Percentiles rank a stretch among this genome's conserved stretches.
phyloP scores from a whole-genome alignment of 2,113 vertebrate species.

The Microtus oregoni region DNA sequence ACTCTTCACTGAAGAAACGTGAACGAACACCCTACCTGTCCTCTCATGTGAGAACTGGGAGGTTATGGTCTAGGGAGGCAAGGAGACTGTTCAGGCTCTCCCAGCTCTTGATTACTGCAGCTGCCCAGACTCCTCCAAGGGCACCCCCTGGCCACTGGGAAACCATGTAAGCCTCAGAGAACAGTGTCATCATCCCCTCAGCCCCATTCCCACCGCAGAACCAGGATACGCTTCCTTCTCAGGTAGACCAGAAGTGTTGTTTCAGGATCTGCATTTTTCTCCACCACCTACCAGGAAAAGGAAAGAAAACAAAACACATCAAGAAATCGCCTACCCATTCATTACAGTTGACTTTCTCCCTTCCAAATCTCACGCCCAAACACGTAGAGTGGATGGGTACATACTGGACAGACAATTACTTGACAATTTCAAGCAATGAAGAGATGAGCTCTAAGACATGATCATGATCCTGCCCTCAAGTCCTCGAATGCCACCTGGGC shows the following conservation, averaged over 20 bases:
- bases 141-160: background rate
- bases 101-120: background rate
- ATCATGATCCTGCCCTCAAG: background rate
- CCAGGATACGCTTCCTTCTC: conserved; percentile 92
- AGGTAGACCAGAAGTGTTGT: conserved; percentile 93
- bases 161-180: background rate
- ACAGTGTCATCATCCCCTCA: accelerated
- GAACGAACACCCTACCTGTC: background rate
- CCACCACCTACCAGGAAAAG: conserved; percentile 89
- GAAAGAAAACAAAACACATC: background rate
- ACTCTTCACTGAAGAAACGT: background rate
- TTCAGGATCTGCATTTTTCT: conserved; percentile 94
- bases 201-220: background rate
- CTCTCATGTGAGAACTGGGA: background rate
- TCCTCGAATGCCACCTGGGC: background rate
- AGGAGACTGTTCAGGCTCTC: background rate
- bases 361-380: background rate
- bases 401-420: background rate
- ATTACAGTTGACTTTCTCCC: background rate
- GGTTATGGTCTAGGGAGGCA: background rate
- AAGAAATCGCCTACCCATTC: background rate
- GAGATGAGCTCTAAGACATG: background rate
- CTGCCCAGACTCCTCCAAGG: background rate
- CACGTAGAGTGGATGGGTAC: background rate
- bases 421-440: background rate